A percentile compares a stretch with the other conserved stretches of the same genome.
phyloP scores from a whole-genome alignment of 2,113 vertebrate genomes.

The Calidris pygmaea region DNA sequence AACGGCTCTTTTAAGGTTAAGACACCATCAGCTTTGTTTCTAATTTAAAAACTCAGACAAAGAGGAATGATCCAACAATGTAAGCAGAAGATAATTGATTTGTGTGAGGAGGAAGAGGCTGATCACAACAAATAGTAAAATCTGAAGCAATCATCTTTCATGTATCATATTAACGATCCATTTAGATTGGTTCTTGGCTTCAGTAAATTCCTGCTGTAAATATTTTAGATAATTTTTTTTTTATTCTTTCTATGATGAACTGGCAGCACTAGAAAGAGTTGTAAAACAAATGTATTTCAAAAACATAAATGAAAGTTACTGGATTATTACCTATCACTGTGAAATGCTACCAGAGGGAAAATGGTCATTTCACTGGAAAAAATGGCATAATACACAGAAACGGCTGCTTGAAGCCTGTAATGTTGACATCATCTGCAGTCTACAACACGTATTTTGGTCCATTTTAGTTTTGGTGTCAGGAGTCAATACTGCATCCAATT shows the following conservation, averaged over 20 bases:
- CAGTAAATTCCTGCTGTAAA: conserved; percentile 10
- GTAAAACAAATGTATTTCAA: conserved; percentile 56
- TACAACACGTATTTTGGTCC: background rate
- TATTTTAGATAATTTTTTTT: conserved; percentile 27
- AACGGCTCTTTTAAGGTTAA: background rate
- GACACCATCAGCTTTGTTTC: background rate
- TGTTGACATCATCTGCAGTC: background rate
- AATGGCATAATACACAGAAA: background rate
- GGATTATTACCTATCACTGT: background rate
- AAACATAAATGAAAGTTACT: conserved; percentile 19
- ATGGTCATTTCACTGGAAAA: background rate
- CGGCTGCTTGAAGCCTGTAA: background rate
- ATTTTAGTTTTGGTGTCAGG: background rate
- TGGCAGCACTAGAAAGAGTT: conserved; percentile 27
- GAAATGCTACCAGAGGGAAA: background rate
- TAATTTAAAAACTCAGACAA: background rate
- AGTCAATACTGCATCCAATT: background rate
- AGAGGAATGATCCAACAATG: background rate
- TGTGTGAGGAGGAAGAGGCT: background rate
- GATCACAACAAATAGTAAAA: background rate
- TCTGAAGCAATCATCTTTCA: conserved; percentile 8
- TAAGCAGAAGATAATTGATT: background rate
- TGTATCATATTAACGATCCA: background rate
- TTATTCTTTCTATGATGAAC: background rate
- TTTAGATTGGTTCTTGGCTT: conserved; percentile 21